These are phyloP conservation scores for Elachura formosa DNA, from an alignment of 2,113 vertebrate genomes.

Conservation along the genomic window DNA sequence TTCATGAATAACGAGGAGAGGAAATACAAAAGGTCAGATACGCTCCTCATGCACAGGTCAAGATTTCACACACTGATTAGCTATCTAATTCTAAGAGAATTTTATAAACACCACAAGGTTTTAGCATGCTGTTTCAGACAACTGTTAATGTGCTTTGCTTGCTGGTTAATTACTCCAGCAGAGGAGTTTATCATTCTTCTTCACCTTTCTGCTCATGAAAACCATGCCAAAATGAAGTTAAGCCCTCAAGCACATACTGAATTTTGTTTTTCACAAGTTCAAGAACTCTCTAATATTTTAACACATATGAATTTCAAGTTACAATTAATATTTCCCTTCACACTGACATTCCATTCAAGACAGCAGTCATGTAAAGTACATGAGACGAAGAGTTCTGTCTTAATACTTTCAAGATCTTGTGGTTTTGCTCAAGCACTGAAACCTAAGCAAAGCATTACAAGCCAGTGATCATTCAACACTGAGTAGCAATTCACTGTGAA, in stretches of 20 bases:
- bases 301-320: background rate
- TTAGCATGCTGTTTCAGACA: background rate
- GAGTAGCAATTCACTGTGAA: background rate
- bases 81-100: background rate
- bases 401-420: background rate
- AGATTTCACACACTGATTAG: background rate
- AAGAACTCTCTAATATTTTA: background rate
- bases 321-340: background rate
- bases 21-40: slow-evolving; percentile 31
- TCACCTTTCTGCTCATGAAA: background rate
- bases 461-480: background rate
- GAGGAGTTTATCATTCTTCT: background rate
- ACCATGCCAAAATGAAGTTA: background rate
- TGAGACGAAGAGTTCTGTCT: background rate
- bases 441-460: background rate
- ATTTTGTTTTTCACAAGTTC: background rate
- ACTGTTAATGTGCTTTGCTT: background rate
- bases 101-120: background rate
- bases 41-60: background rate
- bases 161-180: background rate
- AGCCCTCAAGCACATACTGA: accelerated
- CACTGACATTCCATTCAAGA: background rate
- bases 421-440: background rate
- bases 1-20: background rate
- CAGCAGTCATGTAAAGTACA: background rate